These are phyloP conservation scores for Myripristis murdjan DNA, from an alignment of 2,797 vertebrate species.

Conservation along the genomic window DNA sequence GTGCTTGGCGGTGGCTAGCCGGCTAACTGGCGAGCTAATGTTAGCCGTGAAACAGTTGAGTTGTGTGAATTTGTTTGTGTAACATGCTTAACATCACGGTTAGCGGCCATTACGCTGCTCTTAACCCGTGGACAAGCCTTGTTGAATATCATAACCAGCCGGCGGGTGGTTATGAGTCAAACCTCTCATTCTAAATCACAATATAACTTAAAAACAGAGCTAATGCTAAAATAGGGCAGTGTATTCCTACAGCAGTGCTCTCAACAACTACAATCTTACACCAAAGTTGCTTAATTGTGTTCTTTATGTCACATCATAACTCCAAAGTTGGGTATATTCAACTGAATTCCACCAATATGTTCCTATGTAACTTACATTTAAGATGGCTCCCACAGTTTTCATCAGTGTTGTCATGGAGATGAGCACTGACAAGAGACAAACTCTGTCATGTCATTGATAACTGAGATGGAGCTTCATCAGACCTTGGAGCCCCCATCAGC, in stretches of 20 bases:
- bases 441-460: background rate
- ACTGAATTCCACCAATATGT: too few relatives aligned
- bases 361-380: too few relatives aligned
- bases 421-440: background rate
- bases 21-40: background rate
- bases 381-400: slow-evolving; percentile 17
- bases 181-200: background rate
- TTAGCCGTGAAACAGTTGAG: background rate
- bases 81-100: background rate
- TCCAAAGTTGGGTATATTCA: too few relatives aligned
- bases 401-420: slow-evolving; percentile 66
- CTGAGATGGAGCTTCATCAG: background rate
- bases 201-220: too few relatives aligned
- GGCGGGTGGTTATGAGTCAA: background rate
- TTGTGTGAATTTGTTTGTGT: too few relatives aligned
- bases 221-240: too few relatives aligned
- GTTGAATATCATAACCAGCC: background rate
- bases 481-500: background rate
- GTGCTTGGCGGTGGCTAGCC: slow-evolving; percentile 29
- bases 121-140: too few relatives aligned
- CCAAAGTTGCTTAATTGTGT: too few relatives aligned
- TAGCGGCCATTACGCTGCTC: background rate
- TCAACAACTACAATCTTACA: too few relatives aligned
- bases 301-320: too few relatives aligned
- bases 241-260: too few relatives aligned